Conservation (phyloP, 2,113 vertebrate genomes). For the Pomatorhinus ruficollis region DNA sequence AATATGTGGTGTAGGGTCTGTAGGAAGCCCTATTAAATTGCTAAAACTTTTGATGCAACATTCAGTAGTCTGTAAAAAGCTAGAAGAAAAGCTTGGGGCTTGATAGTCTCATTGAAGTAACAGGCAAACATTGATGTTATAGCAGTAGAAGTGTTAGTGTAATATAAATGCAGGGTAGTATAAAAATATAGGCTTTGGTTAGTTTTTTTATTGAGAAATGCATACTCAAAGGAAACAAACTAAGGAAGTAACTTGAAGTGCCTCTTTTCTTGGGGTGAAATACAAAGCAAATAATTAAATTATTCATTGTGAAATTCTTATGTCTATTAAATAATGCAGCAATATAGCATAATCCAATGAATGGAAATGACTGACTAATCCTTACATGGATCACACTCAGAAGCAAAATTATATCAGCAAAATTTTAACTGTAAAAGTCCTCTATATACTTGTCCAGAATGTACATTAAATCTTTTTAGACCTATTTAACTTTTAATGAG, state of each 20-base stretch:
- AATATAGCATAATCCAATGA: neutral
- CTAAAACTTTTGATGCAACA: neutral
- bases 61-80: neutral
- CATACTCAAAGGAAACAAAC: neutral
- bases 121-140: neutral
- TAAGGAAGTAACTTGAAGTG: neutral
- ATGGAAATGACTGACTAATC: neutral
- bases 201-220: neutral
- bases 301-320: neutral
- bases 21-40: neutral
- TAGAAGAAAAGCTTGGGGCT: neutral
- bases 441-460: neutral
- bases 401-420: neutral
- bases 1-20: neutral
- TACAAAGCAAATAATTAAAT: neutral
- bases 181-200: neutral
- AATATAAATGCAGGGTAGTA: neutral
- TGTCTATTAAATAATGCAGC: neutral
- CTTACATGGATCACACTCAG: neutral
- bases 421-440: neutral
- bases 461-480: neutral
- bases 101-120: neutral
- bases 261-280: neutral
- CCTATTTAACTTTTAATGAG: slow-evolving; percentile 4
- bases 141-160: neutral